Evolutionary conservation across 2,888 invertebrate genomes (phyloP), one percentile per base, ranked within the genome.

Genomic region (Dicyrtoma fusca): DNA sequence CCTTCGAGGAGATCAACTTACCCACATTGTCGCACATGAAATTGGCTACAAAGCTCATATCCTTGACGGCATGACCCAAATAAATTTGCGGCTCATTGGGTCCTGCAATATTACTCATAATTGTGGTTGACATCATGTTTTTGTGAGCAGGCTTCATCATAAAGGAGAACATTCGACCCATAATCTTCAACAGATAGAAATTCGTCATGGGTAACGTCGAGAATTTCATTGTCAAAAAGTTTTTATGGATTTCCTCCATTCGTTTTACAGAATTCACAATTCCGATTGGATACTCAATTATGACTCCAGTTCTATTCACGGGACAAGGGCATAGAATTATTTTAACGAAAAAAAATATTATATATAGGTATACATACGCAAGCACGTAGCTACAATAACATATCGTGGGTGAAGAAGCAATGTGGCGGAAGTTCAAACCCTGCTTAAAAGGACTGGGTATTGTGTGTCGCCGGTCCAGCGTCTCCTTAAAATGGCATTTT

Each of bases 91-190:
- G 1, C 17, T 59, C 26, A 10, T 57, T 47, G 4, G 69, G 59
- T 10, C 68, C 68, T 26, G 45, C 45, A 26, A 69, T 47, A 44
- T 47, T 69, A 45, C 69, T 69, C 49, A 69, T 45, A n/a, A 69
- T 13, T 13, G 69, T 47, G 1, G 61, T 61, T 4, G 69, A 47
- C 10, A 45, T 23, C 4, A 42, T n/a, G 17, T 61, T 47, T 17
- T 49, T n/a, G 13, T 26, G 47, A 0, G 47, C 8, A 1, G 10
- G 45, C n/a, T 59, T 69, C 6, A 57, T 19, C 69, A 69, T 69
- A 14, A 42, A 69, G 13, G 59, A 25, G 19, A 59, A 59, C 3
- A 69, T 8, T 6, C 69, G 25, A 10, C 69, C 69, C 21, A 69
- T 61, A 17, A 69, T 21, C 1, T 47, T 47, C 3, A 47, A 57